Evolutionary conservation across 2,888 invertebrate species (phyloP).

Genomic region (Marronus borbonicus): DNA sequence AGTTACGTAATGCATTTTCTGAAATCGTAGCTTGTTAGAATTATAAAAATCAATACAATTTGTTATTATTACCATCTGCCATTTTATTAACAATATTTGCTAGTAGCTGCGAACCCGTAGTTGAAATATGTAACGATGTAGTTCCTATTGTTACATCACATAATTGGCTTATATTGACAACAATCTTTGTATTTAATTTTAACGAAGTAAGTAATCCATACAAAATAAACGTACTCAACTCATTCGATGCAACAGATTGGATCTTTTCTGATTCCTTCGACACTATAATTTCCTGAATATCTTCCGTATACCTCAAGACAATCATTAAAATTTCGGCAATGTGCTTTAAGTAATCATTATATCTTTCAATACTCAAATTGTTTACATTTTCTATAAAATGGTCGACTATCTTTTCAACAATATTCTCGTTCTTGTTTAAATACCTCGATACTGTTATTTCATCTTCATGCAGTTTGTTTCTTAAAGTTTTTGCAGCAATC

Average conservation of each 20-base stretch:
- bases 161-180: slow-evolving; percentile 60
- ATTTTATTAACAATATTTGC: slow-evolving; percentile 76
- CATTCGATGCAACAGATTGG: slow-evolving; percentile 65
- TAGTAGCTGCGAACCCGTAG: slow-evolving; percentile 65
- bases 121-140: slow-evolving; percentile 3
- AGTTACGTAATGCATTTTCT: slow-evolving; percentile 54
- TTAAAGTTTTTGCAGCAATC: slow-evolving; percentile 65
- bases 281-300: slow-evolving; percentile 70
- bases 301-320: slow-evolving; percentile 68
- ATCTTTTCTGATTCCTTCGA: slow-evolving; percentile 67
- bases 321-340: slow-evolving; percentile 70
- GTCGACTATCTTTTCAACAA: slow-evolving; percentile 69
- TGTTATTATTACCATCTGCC: slow-evolving; percentile 57
- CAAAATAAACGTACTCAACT: slow-evolving; percentile 68
- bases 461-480: slow-evolving; percentile 50
- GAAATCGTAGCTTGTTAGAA: slow-evolving; percentile 41
- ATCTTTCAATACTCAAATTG: slow-evolving; percentile 49
- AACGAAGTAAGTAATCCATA: slow-evolving; percentile 71
- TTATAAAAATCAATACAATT: slow-evolving; percentile 39
- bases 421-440: slow-evolving; percentile 68
- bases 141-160: slow-evolving; percentile 56
- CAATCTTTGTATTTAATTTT: slow-evolving; percentile 70
- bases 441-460: slow-evolving; percentile 56
- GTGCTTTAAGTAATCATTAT: slow-evolving; percentile 64
- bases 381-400: slow-evolving; percentile 59